Evolutionary conservation across 2,797 vertebrate genomes (phyloP).

Genomic region (Selene dorsalis): DNA sequence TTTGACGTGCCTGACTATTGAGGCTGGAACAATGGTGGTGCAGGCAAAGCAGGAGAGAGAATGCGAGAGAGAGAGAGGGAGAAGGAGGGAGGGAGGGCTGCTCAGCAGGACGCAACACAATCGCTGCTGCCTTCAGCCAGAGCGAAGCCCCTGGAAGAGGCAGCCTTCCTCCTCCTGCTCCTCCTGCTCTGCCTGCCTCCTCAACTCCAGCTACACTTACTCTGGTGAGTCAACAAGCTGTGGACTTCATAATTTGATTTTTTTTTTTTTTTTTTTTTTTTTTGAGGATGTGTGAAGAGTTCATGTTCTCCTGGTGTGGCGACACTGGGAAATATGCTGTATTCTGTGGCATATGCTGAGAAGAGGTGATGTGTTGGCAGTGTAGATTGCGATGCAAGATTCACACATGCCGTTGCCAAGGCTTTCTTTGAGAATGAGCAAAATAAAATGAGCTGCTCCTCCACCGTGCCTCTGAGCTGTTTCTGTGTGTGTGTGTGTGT

Average conservation of each 20-base stretch:
- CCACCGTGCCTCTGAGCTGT: conserved; percentile 20
- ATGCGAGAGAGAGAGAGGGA: conserved; percentile 7
- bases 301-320: conserved; percentile 11
- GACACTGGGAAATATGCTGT: conserved; percentile 33
- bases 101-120: conserved; percentile 38
- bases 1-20: conserved; percentile 41
- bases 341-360: conserved; percentile 55
- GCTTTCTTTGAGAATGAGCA: conserved; percentile 43
- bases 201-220: conserved; percentile 33
- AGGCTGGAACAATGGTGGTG: conserved; percentile 30
- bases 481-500: conserved; percentile 9
- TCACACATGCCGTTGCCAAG: conserved; percentile 62
- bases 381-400: conserved; percentile 35
- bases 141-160: conserved; percentile 49
- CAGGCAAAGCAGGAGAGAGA: conserved; percentile 54
- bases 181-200: conserved; percentile 29
- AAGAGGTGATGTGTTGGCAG: conserved; percentile 54
- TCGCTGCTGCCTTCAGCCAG: conserved; percentile 53
- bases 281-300: not conserved
- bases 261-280: not conserved
- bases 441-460: conserved; percentile 13
- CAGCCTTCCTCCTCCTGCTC: conserved; percentile 36
- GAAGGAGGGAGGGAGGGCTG: conserved; percentile 40
- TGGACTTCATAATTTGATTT: conserved; percentile 9
- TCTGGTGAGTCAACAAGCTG: conserved; percentile 63